A percentile compares a stretch with the other conserved stretches of the same genome.
Evolutionary conservation across 1,140 invertebrate genomes (phyloP).

Genomic region (Radopholus similis): DNA sequence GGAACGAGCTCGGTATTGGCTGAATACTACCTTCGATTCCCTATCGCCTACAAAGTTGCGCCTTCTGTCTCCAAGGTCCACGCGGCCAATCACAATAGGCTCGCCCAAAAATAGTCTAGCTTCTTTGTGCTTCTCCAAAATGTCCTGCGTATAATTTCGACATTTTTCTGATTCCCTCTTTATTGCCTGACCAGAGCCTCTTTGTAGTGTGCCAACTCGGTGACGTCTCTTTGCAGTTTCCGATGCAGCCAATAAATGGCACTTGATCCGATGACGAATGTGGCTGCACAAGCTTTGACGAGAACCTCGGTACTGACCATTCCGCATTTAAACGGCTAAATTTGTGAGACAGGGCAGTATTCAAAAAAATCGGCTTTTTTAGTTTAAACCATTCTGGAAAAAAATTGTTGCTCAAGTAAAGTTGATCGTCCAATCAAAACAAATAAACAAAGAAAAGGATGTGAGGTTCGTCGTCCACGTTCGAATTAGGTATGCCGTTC

Average conservation of each 20-base stretch:
- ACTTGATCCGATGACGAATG: not conserved
- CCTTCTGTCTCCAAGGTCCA: slow-evolving; percentile 45
- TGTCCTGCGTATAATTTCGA: slow-evolving; percentile 9
- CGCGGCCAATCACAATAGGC: slow-evolving; percentile 47
- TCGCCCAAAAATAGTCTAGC: slow-evolving; percentile 37
- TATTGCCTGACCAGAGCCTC: not conserved
- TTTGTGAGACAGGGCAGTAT: no score
- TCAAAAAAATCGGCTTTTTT: no score
- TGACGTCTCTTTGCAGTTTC: not conserved
- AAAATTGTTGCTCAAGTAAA: no score
- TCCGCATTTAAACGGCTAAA: not conserved
- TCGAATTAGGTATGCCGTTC: not conserved
- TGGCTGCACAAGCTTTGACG: slow-evolving; percentile 1
- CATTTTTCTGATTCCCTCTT: not conserved
- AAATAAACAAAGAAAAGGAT: slow-evolving; percentile 8
- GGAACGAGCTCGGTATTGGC: no score
- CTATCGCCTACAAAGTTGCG: slow-evolving; percentile 48
- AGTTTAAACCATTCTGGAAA: no score
- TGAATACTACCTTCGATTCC: slow-evolving; percentile 47
- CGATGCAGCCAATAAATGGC: not conserved
- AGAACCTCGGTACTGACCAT: not conserved
- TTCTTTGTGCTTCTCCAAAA: slow-evolving; percentile 46
- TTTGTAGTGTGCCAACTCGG: slow-evolving; percentile 12
- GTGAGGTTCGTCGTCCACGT: not conserved
- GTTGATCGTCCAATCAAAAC: not conserved